A percentile compares a stretch with the other conserved stretches of the same genome.
phyloP scores from a whole-genome alignment of 2,888 invertebrate genomes.

The Caenorhabditis becei region DNA sequence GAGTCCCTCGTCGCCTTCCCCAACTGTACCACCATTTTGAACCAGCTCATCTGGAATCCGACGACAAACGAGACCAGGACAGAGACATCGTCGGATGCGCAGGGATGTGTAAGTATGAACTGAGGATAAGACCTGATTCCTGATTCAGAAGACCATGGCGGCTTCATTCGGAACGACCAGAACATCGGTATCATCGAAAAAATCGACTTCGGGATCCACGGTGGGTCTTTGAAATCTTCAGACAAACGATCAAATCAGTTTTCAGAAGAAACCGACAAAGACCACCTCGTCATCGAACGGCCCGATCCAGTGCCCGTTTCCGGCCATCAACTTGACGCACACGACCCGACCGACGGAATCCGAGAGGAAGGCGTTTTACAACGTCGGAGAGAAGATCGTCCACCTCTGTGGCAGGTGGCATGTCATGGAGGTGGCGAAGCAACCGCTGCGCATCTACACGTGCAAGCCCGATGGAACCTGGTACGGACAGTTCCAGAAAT shows the following conservation, averaged over 20 bases:
- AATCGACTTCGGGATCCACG: no score
- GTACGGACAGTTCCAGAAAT: not conserved
- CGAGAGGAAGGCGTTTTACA: not conserved
- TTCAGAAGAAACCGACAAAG: no score
- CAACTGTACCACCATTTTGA: slow-evolving; percentile 32
- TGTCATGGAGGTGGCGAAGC: not conserved
- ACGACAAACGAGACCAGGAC: slow-evolving; percentile 21
- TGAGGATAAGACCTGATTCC: not conserved
- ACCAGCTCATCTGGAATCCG: slow-evolving; percentile 26
- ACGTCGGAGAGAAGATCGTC: not conserved
- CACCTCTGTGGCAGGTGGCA: slow-evolving; percentile 6
- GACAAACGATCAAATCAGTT: no score
- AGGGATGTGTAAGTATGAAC: slow-evolving; percentile 41
- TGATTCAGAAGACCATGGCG: not conserved
- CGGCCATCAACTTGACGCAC: not conserved
- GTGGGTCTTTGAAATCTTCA: no score
- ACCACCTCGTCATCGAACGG: no score
- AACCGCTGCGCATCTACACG: not conserved
- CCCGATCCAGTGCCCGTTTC: not conserved
- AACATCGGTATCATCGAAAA: no score
- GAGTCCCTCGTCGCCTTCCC: slow-evolving; percentile 6
- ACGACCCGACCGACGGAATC: not conserved
- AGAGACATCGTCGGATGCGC: slow-evolving; percentile 16
- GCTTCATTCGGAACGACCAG: no score
- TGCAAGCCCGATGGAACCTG: slow-evolving; percentile 9